Conservation (phyloP, 2,888 invertebrate species). For the Scaptomyza tumidula region DNA sequence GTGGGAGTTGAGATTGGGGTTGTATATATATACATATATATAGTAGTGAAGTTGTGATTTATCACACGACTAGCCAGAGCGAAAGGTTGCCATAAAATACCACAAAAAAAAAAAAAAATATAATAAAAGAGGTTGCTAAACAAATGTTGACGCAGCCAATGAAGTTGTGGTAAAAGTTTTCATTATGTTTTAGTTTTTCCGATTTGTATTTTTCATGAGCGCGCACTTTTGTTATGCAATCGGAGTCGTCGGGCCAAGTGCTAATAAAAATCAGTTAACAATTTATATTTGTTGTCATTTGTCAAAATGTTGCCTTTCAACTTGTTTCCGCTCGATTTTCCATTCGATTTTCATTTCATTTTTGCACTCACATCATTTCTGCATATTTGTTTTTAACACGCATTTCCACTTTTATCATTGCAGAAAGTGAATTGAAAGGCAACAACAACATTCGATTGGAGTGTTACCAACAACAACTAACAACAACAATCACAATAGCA, state of each 20-base stretch:
- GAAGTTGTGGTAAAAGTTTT: constrained; percentile 65
- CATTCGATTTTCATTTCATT: constrained; percentile 26
- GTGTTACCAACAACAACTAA: constrained; percentile 21
- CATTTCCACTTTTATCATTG: constrained; percentile 55
- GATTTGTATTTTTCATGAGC: background rate
- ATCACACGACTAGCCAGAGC: constrained; percentile 63
- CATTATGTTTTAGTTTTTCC: constrained; percentile 7
- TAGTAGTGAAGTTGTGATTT: constrained; percentile 71
- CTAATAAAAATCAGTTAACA: constrained; percentile 72
- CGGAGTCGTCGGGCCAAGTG: constrained; percentile 52
- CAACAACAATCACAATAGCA: no score
- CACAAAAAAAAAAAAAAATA: no score
- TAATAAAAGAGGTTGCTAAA: constrained; percentile 37
- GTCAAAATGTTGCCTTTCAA: constrained; percentile 41
- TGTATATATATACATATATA: constrained; percentile 14
- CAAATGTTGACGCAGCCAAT: constrained; percentile 65
- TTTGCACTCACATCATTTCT: constrained; percentile 35
- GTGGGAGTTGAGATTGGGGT: constrained; percentile 53
- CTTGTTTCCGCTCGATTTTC: constrained; percentile 58
- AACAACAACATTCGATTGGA: constrained; percentile 36
- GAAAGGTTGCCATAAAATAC: constrained; percentile 72
- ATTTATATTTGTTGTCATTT: constrained; percentile 64
- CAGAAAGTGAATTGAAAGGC: constrained; percentile 65
- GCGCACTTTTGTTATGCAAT: constrained; percentile 62
- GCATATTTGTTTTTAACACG: constrained; percentile 68